A percentile compares a stretch with the other conserved stretches of the same genome.
Conservation (phyloP, 2,113 vertebrate species). For the Malurus elegans region DNA sequence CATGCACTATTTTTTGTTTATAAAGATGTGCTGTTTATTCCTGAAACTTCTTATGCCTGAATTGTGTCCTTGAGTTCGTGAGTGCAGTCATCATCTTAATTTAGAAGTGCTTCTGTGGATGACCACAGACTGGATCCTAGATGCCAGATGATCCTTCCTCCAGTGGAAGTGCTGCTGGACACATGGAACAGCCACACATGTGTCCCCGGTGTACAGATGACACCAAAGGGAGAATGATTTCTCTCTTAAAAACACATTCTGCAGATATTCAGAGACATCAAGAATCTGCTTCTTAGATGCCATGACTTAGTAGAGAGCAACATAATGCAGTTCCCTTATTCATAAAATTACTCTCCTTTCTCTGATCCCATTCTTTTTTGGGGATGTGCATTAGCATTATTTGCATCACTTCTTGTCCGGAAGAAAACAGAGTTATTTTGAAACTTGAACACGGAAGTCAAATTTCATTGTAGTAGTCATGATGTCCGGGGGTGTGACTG, state of each 20-base stretch:
- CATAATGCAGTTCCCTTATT: background rate
- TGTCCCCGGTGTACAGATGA: background rate
- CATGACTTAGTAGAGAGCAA: background rate
- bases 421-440: conserved; percentile 51
- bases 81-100: background rate
- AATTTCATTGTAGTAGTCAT: conserved; percentile 46
- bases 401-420: background rate
- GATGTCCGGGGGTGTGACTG: conserved; percentile 37
- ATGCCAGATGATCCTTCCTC: background rate
- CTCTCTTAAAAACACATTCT: background rate
- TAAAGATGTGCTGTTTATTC: background rate
- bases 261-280: background rate
- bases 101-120: background rate
- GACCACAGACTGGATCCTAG: background rate
- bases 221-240: background rate
- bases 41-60: background rate
- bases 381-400: background rate
- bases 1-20: background rate
- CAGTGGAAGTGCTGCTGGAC: background rate
- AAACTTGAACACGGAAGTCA: conserved; percentile 3
- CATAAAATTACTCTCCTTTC: background rate
- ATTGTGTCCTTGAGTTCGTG: background rate
- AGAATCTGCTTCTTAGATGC: background rate
- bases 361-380: background rate
- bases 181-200: rapidly evolving